Evolutionary conservation across 2,797 vertebrate species (phyloP), one percentile per base, ranked within the genome.

Genomic region (Syncerus caffer): DNA sequence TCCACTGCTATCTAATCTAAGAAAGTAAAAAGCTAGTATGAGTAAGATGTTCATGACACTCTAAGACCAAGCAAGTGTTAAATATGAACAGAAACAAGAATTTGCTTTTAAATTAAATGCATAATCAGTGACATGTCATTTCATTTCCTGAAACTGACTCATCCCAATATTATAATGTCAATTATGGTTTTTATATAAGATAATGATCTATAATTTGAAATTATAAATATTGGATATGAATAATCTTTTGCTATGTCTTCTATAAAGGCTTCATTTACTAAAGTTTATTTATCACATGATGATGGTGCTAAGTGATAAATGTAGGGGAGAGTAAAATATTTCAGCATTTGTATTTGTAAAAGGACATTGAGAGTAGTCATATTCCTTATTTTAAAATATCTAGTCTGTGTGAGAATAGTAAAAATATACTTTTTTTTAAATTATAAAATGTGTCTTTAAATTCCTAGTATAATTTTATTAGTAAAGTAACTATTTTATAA

Each of bases 31-130:
- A 74, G 2, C 11, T 53, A 31, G 15, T 62, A 15, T 85, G 14
- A 85, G 14, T 31, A 7, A 92, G 12, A 78, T 50, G 7, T 51
- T 62, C 19, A 23, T 45, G 34, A 34, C 12, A 76, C 3, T 15
- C 2, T 92, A 64, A 92, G 29, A 57, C 25, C 53, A 25, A 94
- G 6, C 2, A 76, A 90, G 3, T 86, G 7, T 55, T 31, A 95
- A 50, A 17, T 9, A 88, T 38, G 4, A 57, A 29, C 13, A 27
- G 14, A 87, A 95, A 88, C 34, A 80, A 87, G 29, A 62, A 9
- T 62, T 96, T 76, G 9, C 25, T 85, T 88, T 94, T 67, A 89
- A 96, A 86, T 87, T 84, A 96, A 47, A 86, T 7, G 27, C 19
- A 13, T 57, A 78, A 64, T 80, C 19, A 84, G 7, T 89, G 19